Conservation (phyloP, 2,797 vertebrate species). For the Sebastes iracundus region DNA sequence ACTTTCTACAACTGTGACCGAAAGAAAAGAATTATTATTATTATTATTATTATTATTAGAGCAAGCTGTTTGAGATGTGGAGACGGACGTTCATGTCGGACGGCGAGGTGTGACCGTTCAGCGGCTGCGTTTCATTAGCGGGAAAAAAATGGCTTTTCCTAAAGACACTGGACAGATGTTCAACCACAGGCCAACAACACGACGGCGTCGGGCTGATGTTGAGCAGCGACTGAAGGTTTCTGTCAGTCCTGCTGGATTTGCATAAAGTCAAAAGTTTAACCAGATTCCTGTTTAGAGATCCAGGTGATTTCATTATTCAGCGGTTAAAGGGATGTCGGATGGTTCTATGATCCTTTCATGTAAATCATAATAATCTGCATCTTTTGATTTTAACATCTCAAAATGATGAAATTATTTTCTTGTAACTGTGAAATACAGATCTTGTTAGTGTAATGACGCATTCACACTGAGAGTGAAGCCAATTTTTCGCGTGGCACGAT, state of each 20-base stretch:
- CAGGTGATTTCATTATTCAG: background rate
- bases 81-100: background rate
- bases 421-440: background rate
- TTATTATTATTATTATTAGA: background rate
- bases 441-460: background rate
- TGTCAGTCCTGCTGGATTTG: conserved; percentile 32
- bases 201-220: background rate
- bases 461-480: no score
- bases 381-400: background rate
- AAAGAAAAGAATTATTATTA: background rate
- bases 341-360: no score
- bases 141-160: conserved; percentile 27
- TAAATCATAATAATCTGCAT: background rate
- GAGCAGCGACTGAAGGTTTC: background rate
- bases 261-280: conserved; percentile 45
- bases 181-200: background rate
- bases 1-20: conserved; percentile 65
- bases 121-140: conserved; percentile 24
- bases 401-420: background rate
- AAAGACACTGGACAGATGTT: conserved; percentile 22
- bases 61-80: conserved; percentile 57
- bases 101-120: conserved; percentile 6
- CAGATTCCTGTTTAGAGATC: background rate
- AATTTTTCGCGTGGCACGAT: no score
- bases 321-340: conserved; percentile 2